Conservation (phyloP, 2,113 vertebrate species). For the Fregata magnificens region DNA sequence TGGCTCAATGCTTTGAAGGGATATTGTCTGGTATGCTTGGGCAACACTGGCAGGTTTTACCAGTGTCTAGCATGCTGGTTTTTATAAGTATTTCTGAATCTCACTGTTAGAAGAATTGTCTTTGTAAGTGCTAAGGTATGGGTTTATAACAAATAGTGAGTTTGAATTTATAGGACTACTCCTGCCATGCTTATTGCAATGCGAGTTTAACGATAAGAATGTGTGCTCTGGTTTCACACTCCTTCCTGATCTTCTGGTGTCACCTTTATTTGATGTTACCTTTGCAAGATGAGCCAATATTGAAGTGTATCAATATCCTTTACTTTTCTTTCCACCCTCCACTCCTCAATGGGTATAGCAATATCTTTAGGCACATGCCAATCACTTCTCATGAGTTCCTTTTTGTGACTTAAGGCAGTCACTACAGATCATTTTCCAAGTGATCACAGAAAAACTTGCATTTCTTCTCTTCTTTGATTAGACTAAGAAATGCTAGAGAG, state of each 20-base stretch:
- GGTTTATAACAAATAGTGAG: not conserved
- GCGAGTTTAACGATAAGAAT: accelerated
- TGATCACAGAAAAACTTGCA: not conserved
- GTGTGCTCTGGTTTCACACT: not conserved
- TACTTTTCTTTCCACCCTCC: not conserved
- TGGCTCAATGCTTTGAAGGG: not conserved
- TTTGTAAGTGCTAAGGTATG: not conserved
- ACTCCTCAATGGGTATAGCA: not conserved
- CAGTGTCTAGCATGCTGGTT: not conserved
- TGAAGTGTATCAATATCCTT: not conserved
- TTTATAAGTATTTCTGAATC: not conserved
- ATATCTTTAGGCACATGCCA: not conserved
- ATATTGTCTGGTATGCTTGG: not conserved
- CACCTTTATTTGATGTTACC: not conserved
- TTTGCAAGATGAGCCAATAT: not conserved
- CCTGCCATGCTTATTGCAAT: not conserved
- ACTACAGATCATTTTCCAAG: not conserved
- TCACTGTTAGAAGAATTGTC: not conserved
- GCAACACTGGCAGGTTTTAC: not conserved
- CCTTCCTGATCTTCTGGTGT: not conserved
- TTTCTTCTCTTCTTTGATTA: constrained; percentile 43
- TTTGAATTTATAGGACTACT: not conserved
- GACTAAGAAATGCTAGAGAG: constrained; percentile 1
- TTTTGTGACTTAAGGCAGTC: not conserved
- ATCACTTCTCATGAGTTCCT: not conserved